Conservation (phyloP, 2,797 vertebrate species). For the Myripristis murdjan region DNA sequence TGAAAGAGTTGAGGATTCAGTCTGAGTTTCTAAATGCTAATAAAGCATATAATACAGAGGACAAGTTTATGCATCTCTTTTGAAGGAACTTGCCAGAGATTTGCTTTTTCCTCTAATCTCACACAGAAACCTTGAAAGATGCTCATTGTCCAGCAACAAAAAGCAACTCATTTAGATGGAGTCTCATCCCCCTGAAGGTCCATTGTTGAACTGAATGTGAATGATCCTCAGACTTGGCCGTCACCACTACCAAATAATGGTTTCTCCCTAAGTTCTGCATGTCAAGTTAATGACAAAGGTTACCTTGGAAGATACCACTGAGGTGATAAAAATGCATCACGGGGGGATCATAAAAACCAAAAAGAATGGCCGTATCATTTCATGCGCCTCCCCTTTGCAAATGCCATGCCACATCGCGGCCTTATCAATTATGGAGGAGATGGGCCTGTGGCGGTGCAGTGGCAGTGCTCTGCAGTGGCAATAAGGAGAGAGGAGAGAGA, state of each 20-base stretch:
- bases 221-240: slow-evolving; percentile 26
- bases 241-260: slow-evolving; percentile 46
- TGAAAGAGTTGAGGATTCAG: background rate
- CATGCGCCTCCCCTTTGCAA: slow-evolving; percentile 72
- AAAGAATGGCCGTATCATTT: slow-evolving; percentile 72
- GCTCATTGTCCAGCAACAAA: slow-evolving; percentile 2
- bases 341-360: slow-evolving; percentile 64
- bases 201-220: slow-evolving; percentile 18
- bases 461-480: slow-evolving; percentile 51
- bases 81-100: background rate
- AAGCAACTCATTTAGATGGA: background rate
- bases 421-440: slow-evolving; percentile 81
- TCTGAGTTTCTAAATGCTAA: slow-evolving; percentile 11
- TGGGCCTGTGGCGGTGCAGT: slow-evolving; percentile 62
- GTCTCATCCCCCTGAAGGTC: slow-evolving; percentile 12
- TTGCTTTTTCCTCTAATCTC: too few species aligned
- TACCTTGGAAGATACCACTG: slow-evolving; percentile 70
- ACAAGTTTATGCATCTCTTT: background rate
- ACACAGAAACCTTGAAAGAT: background rate
- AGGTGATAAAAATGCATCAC: slow-evolving; percentile 69
- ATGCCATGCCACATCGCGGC: slow-evolving; percentile 75
- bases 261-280: slow-evolving; percentile 35
- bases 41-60: slow-evolving; percentile 14
- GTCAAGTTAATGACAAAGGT: slow-evolving; percentile 73
- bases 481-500: slow-evolving; percentile 45